These are phyloP conservation scores for Carpatolechia fugitivella DNA, from an alignment of 2,888 invertebrate genomes.

Conservation along the genomic window DNA sequence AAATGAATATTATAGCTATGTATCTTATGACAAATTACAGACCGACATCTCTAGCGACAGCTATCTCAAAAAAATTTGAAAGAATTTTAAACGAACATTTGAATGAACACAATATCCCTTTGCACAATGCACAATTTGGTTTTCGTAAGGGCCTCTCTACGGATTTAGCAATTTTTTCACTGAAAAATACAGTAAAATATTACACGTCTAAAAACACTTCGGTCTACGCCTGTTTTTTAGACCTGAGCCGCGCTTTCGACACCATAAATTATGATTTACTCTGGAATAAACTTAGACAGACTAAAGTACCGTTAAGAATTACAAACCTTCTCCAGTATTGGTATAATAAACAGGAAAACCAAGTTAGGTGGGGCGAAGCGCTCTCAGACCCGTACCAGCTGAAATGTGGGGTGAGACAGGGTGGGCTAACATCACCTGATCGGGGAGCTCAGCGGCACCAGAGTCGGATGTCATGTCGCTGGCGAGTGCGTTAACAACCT, in stretches of 20 bases:
- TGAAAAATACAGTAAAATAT: constrained; percentile 9
- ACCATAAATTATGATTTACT: constrained; percentile 16
- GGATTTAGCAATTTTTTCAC: constrained; percentile 20
- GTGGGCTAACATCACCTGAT: constrained; percentile 19
- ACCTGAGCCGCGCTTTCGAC: constrained; percentile 22
- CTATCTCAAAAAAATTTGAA: not conserved
- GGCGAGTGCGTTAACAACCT: constrained; percentile 14
- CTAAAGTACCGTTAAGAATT: not conserved
- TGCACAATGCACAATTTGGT: constrained; percentile 23
- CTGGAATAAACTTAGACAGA: constrained; percentile 13
- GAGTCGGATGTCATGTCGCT: constrained; percentile 17
- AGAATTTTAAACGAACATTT: not conserved
- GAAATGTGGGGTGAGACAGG: constrained; percentile 21
- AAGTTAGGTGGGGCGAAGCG: not conserved
- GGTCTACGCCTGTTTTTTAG: constrained; percentile 21
- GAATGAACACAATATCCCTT: constrained; percentile 1
- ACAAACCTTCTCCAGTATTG: not conserved
- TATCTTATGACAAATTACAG: not conserved
- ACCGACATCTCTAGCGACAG: not conserved
- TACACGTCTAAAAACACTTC: constrained; percentile 10
- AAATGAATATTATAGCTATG: not conserved
- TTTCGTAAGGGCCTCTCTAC: constrained; percentile 23
- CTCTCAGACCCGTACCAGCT: not conserved
- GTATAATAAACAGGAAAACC: not conserved
- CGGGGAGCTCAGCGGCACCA: constrained; percentile 14